Evolutionary conservation across 2,113 vertebrate species (phyloP), one percentile per base, ranked within the genome.

Genomic region (Corydoras maculifer): DNA sequence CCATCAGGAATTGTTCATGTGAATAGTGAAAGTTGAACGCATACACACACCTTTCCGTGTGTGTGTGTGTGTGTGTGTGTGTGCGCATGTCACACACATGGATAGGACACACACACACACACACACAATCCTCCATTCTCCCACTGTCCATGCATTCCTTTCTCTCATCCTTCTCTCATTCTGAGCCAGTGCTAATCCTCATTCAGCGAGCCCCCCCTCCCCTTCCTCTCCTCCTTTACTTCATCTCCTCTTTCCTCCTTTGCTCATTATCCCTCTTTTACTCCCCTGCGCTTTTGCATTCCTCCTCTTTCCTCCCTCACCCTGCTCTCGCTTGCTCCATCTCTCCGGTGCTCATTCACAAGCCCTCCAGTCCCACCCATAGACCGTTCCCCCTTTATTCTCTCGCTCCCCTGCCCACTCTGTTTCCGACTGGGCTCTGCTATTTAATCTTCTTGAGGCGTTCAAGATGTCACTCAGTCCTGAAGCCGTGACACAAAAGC

Each of bases 381-480:
- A 65, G 18, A 35, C 70, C 66, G n/a, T 68, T 66, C 61, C 31
- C 58, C 32, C 35, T 75, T 69, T 74, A 57, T 62, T 55, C 65
- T 72, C 58, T 72, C 43, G 35, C 62, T 76, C 63, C 69, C 63
- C 69, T 68, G 68, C 68, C 32, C 62, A 62, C 50, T 70, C 48
- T 74, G 74, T 77, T 93, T 91, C 92, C 88, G 88, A 91, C 87
- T 73, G 91, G 91, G 92, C 90, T 90, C 83, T 90, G 89, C 91
- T 91, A 92, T 94, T 94, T 94, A 93, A 93, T 94, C 93, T 94
- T 93, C 91, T 91, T 88, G 91, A 93, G 90, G 90, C 90, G 90
- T 93, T 93, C 91, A 91, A 92, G 92, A 94, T 93, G 93, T 93
- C 93, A 93, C 91, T 93, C 88, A 89, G 90, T 86, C 92, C 91